Percentiles rank a stretch among this genome's conserved stretches.
phyloP scores from a whole-genome alignment of 2,888 invertebrate species.

The Drosophila meridiana region DNA sequence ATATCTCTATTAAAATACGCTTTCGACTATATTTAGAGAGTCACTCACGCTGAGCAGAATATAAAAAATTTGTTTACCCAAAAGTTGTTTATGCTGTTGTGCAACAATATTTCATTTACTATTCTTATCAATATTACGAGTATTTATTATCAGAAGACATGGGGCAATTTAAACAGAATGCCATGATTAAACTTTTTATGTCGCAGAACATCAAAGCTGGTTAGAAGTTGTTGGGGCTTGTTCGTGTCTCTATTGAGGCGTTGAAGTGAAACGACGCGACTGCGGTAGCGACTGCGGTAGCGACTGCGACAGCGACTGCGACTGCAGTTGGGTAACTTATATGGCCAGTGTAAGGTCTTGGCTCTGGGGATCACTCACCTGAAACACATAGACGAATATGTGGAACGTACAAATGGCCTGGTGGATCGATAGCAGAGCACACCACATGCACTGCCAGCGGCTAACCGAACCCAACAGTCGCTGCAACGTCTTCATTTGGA shows the following conservation, averaged over 20 bases:
- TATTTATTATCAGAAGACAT: constrained; percentile 3
- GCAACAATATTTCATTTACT: constrained; percentile 10
- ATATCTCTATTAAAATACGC: constrained; percentile 1
- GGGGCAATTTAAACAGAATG: neutral
- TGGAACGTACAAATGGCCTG: constrained; percentile 88
- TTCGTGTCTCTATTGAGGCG: constrained; percentile 4
- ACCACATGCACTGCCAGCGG: constrained; percentile 87
- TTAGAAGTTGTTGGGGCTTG: constrained; percentile 7
- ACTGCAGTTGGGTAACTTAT: constrained; percentile 24
- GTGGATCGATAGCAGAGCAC: constrained; percentile 87
- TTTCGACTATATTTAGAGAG: constrained; percentile 13
- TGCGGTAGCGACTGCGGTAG: neutral
- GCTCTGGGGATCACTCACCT: constrained; percentile 75
- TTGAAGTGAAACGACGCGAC: constrained; percentile 21
- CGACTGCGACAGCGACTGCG: constrained; percentile 1
- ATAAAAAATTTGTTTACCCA: neutral
- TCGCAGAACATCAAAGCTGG: neutral
- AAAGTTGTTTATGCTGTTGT: constrained; percentile 3
- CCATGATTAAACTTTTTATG: neutral
- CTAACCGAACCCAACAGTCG: constrained; percentile 87
- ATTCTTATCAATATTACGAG: constrained; percentile 11
- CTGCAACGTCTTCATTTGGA: constrained; percentile 67
- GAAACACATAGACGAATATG: constrained; percentile 87
- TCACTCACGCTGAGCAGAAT: constrained; percentile 19
- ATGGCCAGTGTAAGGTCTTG: constrained; percentile 42